Evolutionary conservation across 1,140 invertebrate genomes (phyloP).

Genomic region (Glomeris maerens): DNA sequence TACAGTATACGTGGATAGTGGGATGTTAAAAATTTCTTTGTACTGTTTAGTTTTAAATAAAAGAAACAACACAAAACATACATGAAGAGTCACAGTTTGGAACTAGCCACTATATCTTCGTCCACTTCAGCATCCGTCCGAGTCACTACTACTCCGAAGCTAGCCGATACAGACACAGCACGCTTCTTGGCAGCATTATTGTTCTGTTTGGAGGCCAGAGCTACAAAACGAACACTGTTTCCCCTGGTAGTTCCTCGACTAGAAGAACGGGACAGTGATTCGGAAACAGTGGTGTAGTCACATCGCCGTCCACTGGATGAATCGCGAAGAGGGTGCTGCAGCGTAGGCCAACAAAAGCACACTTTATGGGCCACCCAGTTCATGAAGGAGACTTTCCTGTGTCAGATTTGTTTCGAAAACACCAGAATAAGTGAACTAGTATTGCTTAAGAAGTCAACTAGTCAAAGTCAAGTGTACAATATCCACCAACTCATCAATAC

Average conservation of each 20-base stretch:
- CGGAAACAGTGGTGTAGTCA: conserved; percentile 17
- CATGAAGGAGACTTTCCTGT: conserved; percentile 16
- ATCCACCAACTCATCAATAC: conserved; percentile 12
- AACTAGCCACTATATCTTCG: no score
- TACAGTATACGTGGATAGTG: no score
- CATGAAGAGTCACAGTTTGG: no score
- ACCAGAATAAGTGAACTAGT: neutral
- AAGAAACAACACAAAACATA: no score
- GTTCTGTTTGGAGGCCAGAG: neutral
- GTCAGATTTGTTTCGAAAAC: conserved; percentile 9
- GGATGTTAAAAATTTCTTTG: no score
- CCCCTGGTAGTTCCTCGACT: neutral
- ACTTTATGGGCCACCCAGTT: conserved; percentile 17
- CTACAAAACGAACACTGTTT: neutral
- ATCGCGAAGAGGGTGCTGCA: conserved; percentile 13
- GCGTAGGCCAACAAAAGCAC: conserved; percentile 15
- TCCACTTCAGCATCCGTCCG: no score
- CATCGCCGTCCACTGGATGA: conserved; percentile 10
- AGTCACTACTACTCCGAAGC: no score
- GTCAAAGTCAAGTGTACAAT: neutral
- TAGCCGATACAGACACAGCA: no score
- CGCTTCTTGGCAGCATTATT: no score
- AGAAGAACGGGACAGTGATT: conserved; percentile 10
- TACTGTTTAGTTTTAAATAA: no score
- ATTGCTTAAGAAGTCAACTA: conserved; percentile 3